Evolutionary conservation across 1,140 invertebrate genomes (phyloP), one percentile per base, ranked within the genome.

Genomic region (Odontomachus brunneus): DNA sequence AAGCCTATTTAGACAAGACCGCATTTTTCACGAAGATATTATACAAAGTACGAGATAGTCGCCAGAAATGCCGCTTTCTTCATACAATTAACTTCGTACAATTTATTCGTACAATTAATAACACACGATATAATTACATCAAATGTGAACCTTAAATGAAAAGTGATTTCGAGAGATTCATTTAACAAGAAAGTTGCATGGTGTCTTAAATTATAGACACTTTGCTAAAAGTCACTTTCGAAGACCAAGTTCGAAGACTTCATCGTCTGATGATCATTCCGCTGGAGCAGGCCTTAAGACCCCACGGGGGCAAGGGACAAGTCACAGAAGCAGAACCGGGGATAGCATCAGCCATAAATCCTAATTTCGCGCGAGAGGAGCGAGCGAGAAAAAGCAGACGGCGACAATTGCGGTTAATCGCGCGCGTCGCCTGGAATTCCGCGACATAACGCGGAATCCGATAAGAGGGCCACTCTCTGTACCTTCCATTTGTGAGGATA

Each of bases 361-460:
- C 90, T 89, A 92, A 92, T 92, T 91, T 86, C 72, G 55, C 60
- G 71, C 38, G 85, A 89, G 84, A 89, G 49, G 60, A 84, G 44
- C 57, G 59, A 62, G 81, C 65, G 57, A 86, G 84, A 81, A 85
- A 91, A 90, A 90, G 85, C 87, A 91, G 87, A 91, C 83, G 89
- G 87, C 73, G 82, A 90, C 91, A 93, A 92, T 93, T 92, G 87
- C 67, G 83, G 60, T 90, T 91, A 91, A 92, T 93, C 92, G 19
- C 60, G 81, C 59, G 74, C 82, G 26, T 60, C 44, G 81, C 19
- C 48, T 51, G 82, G 26, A 80, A 80, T 83, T 66, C 63, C 44
- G 59, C 63, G n/a, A 55, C 29, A n/a, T 60, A 80, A 55, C 55
- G 33, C 57, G 3, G 33, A 80, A 74, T 69, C 55, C 53, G 22